These are phyloP conservation scores for Aythya baeri DNA, from an alignment of 2,113 vertebrate species.

Conservation along the genomic window DNA sequence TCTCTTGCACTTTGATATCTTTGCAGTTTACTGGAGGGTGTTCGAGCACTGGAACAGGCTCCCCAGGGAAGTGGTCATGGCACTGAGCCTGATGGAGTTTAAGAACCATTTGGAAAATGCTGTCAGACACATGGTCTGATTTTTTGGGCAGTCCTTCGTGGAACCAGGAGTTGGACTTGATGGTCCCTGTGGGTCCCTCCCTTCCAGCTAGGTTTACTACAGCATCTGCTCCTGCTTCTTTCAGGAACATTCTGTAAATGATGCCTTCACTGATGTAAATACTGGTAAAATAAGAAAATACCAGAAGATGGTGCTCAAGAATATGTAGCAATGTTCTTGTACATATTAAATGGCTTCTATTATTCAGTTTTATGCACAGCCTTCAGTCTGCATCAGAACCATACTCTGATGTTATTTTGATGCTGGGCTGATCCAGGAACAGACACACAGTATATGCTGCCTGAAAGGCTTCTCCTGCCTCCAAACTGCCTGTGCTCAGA, in stretches of 20 bases:
- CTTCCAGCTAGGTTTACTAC: too few relatives aligned
- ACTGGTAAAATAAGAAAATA: neutral
- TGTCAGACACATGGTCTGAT: too few relatives aligned
- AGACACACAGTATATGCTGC: neutral
- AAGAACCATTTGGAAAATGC: too few relatives aligned
- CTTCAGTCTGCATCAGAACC: neutral
- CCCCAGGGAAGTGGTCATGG: too few relatives aligned
- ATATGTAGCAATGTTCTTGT: neutral
- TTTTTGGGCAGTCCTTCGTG: too few relatives aligned
- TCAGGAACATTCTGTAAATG: neutral
- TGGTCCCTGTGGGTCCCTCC: too few relatives aligned
- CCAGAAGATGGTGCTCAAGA: conserved; percentile 49
- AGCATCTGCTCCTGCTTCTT: neutral
- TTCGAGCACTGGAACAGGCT: too few relatives aligned
- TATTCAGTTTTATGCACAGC: neutral
- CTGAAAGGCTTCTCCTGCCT: neutral
- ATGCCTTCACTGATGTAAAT: neutral
- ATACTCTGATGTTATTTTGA: neutral
- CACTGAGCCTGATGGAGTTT: too few relatives aligned
- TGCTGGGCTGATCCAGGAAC: neutral
- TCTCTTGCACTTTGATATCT: too few relatives aligned
- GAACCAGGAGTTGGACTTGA: too few relatives aligned
- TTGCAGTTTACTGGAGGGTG: too few relatives aligned
- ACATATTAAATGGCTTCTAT: neutral
- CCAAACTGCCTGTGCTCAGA: neutral